These are phyloP conservation scores for Caenorhabditis wallacei DNA, from an alignment of 2,888 invertebrate genomes.

Conservation along the genomic window DNA sequence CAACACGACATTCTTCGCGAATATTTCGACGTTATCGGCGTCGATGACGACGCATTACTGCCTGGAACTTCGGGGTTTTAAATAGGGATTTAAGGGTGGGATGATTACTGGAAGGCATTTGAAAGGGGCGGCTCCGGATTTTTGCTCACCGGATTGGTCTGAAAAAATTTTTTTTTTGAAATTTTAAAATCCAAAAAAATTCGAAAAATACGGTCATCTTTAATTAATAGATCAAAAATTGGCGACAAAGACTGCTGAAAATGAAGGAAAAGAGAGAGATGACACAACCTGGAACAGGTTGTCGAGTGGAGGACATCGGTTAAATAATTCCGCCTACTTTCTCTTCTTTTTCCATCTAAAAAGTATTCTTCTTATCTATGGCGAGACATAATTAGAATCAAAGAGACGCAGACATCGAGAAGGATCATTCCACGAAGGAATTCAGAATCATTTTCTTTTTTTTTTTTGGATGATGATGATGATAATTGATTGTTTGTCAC, in stretches of 20 bases:
- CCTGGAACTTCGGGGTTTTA: background rate
- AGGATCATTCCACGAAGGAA: constrained; percentile 10
- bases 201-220: background rate
- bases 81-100: background rate
- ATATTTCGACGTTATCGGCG: constrained; percentile 48
- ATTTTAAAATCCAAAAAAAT: background rate
- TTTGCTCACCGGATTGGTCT: background rate
- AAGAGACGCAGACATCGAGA: constrained; percentile 22
- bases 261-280: background rate
- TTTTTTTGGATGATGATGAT: background rate
- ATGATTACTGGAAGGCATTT: constrained; percentile 53
- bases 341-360: constrained; percentile 5
- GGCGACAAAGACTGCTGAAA: constrained; percentile 8
- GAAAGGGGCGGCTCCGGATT: background rate
- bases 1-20: constrained; percentile 45
- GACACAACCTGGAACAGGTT: constrained; percentile 23
- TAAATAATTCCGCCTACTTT: constrained; percentile 55
- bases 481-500: constrained; percentile 35
- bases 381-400: background rate
- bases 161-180: too few relatives aligned
- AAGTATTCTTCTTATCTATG: background rate
- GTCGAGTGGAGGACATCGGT: constrained; percentile 13
- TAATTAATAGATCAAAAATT: constrained; percentile 7
- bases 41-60: constrained; percentile 61
- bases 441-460: background rate